Conservation (phyloP, 1,140 invertebrate genomes). For the Rhagoletis pomonella region DNA sequence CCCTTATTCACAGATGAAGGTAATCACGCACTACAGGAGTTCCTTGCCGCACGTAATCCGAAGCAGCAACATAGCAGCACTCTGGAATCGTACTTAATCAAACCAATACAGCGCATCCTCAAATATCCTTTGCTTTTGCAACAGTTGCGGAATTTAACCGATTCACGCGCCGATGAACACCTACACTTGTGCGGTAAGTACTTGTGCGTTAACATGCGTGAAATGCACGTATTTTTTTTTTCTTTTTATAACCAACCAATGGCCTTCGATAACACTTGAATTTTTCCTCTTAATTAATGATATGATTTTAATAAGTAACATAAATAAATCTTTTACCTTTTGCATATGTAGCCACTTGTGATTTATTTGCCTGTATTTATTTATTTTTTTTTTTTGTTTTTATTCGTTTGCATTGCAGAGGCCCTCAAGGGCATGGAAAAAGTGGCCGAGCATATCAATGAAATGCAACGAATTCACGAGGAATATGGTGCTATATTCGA, state of each 20-base stretch:
- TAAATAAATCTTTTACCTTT: conserved; percentile 1
- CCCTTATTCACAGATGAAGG: conserved; percentile 84
- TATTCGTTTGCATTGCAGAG: conserved; percentile 81
- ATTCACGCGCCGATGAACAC: conserved; percentile 93
- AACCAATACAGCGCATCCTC: conserved; percentile 98
- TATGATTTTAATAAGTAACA: background rate
- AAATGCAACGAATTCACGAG: conserved; percentile 99
- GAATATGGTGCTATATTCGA: conserved; percentile 99
- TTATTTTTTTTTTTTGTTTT: background rate
- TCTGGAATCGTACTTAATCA: conserved; percentile 98
- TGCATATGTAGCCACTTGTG: conserved; percentile 59
- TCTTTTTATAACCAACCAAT: too few relatives aligned
- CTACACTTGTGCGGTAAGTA: conserved; percentile 89
- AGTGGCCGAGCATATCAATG: conserved; percentile 99
- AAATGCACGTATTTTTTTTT: background rate
- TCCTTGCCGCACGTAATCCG: conserved; percentile 93
- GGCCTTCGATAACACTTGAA: background rate
- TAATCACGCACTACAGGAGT: conserved; percentile 96
- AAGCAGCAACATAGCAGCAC: conserved; percentile 97
- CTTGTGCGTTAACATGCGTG: background rate
- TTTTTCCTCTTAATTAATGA: conserved; percentile 54
- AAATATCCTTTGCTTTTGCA: conserved; percentile 97
- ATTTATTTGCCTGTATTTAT: conserved; percentile 6
- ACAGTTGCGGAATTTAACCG: conserved; percentile 95
- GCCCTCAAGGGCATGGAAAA: conserved; percentile 97